These are phyloP conservation scores for Neoscelio sp. DNA, from an alignment of 2,888 invertebrate genomes.

Conservation along the genomic window DNA sequence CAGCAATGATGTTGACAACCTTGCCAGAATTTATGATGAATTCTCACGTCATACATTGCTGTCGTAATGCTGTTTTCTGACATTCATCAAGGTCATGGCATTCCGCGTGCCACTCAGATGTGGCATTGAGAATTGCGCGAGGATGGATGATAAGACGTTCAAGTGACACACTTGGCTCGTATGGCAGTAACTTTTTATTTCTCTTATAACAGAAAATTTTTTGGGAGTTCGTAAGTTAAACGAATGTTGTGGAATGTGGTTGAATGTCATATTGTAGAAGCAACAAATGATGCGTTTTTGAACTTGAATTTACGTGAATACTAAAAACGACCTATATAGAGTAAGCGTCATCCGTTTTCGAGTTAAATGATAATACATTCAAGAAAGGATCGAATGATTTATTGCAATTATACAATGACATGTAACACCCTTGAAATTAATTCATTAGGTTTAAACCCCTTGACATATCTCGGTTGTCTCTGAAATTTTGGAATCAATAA, in stretches of 20 bases:
- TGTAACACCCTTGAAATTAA: no score
- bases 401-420: no score
- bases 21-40: slow-evolving; percentile 5
- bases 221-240: no score
- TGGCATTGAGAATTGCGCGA: background rate
- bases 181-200: background rate
- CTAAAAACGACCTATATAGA: no score
- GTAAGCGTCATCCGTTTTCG: no score
- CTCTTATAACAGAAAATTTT: background rate
- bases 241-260: no score
- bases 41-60: slow-evolving; percentile 7
- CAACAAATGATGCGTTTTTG: no score
- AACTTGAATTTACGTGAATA: no score
- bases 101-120: background rate
- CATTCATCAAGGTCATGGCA: slow-evolving; percentile 19
- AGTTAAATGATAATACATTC: no score
- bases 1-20: slow-evolving; percentile 8
- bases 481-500: slow-evolving; percentile 6
- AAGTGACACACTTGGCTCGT: background rate
- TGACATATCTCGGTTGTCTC: background rate
- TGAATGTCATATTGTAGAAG: no score
- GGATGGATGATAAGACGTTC: slow-evolving; percentile 5
- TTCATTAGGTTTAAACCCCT: no score
- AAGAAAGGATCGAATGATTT: no score
- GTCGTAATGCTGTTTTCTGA: slow-evolving; percentile 4